Base-by-base conservation (phyloP, 2,888 invertebrate species). In the Drosophila cracens region DNA sequence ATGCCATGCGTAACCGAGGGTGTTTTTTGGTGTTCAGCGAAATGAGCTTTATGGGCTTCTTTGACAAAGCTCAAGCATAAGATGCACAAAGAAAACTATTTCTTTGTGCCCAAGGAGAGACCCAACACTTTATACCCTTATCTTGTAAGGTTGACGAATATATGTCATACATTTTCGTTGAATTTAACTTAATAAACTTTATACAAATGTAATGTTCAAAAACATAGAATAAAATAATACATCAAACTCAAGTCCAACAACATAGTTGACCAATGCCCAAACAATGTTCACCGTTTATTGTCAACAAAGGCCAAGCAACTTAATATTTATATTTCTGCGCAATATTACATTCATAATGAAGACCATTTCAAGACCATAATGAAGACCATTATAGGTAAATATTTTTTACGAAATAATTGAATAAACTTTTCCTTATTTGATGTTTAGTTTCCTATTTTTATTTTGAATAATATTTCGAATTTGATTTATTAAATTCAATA, bases 1-100 rank as follows among this genome's bases (percentile, higher is more conserved):
- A 77, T 54, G 59, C 72, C 74, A 84, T 81, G 89, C 89, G 87
- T 89, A 84, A 87, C 87, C 59, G 62, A 80, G 79, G 83, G 81
- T 76, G 81, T 78, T 73, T 78, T 78, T 67, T 67, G 57, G 68
- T 79, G 80, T 63, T 63, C 79, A 79, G 48, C 64, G 66, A 68
- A 78, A 78, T 76, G 72, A 54, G 72, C 65, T 79, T 78, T 67
- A 71, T 46, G 79, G 68, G 60, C 51, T 54, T 54, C 38, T 58
- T 13, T 54, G 7, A 70, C 70, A 59, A 59, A 21, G 34, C 36
- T 21, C 8, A 29, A 21, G 18, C 56, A 68, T n/a, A 56, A 33
- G 54, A 49, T 56, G 48, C 68, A 52, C 36, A 21, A 36, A 36
- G 56, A 56, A 56, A 64, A 38, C 36, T 38, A 49, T 58, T 38